Evolutionary conservation across 2,797 vertebrate species (phyloP).

Genomic region (Gymnodraco acuticeps): DNA sequence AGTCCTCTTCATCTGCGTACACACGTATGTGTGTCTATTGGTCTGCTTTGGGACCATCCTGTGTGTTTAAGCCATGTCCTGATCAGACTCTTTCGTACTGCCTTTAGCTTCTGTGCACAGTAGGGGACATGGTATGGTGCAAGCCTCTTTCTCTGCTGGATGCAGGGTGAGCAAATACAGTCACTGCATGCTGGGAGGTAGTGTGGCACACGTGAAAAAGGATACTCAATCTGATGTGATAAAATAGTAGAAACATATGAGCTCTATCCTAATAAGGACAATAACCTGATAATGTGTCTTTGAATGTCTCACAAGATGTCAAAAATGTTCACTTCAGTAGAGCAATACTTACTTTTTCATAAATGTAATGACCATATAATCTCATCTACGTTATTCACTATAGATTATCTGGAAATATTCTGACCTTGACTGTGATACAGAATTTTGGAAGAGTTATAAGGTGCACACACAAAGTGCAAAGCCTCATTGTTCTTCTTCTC

Average conservation of each 20-base stretch:
- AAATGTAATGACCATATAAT: not conserved
- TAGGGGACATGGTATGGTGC: conserved; percentile 54
- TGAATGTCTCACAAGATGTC: not conserved
- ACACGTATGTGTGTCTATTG: conserved; percentile 29
- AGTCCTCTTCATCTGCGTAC: conserved; percentile 58
- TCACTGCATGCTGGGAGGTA: conserved; percentile 9
- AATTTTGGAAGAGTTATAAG: conserved; percentile 33
- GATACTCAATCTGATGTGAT: conserved; percentile 20
- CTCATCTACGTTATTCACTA: not conserved
- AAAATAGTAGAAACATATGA: conserved; percentile 7
- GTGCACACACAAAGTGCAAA: conserved; percentile 50
- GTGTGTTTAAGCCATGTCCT: conserved; percentile 71
- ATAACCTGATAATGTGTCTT: conserved; percentile 1
- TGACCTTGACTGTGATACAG: not conserved
- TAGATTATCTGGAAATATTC: conserved; percentile 23
- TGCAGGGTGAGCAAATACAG: conserved; percentile 59
- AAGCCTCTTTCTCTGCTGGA: conserved; percentile 57
- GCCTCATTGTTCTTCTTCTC: conserved; percentile 52
- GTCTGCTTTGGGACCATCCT: conserved; percentile 46
- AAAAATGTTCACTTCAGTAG: not conserved
- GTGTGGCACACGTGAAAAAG: conserved; percentile 1
- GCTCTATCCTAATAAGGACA: not conserved
- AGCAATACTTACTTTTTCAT: not conserved
- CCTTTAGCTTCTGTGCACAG: conserved; percentile 69
- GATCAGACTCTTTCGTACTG: conserved; percentile 50